A percentile compares a stretch with the other conserved stretches of the same genome.
phyloP scores from a whole-genome alignment of 2,888 invertebrate species.

The Griposia aprilina region DNA sequence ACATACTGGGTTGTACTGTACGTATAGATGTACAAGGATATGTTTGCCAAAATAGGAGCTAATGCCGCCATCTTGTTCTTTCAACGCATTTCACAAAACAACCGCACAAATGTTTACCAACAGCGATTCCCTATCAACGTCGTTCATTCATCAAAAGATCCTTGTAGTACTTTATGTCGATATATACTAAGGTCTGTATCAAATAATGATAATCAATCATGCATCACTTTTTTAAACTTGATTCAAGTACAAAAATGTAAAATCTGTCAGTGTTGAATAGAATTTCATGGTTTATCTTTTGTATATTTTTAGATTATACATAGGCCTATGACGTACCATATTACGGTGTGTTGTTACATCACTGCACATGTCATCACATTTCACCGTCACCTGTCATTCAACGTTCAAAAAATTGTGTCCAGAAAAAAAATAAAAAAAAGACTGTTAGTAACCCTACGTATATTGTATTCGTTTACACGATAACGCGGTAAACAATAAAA shows the following conservation, averaged over 20 bases:
- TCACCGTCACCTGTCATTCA: neutral
- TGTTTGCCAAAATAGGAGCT: neutral
- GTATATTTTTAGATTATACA: neutral
- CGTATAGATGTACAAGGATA: neutral
- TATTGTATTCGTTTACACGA: slow-evolving; percentile 62
- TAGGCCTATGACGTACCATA: neutral
- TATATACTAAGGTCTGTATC: neutral
- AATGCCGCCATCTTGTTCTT: neutral
- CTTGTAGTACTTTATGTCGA: neutral
- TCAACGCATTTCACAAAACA: neutral
- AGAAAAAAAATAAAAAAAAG: neutral
- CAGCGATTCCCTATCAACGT: neutral
- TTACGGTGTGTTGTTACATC: neutral
- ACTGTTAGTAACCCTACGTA: slow-evolving; percentile 32
- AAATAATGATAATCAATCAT: too few species aligned
- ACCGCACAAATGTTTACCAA: neutral
- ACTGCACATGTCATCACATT: neutral
- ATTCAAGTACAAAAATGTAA: neutral
- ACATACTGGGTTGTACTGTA: too few species aligned
- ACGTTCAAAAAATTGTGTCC: neutral
- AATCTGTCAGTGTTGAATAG: neutral
- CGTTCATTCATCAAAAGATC: neutral
- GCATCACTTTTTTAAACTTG: neutral
- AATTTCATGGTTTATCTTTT: neutral
- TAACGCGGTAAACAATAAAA: slow-evolving; percentile 68